phyloP scores from a whole-genome alignment of 2,888 invertebrate genomes.

The Dryococelus australis region DNA sequence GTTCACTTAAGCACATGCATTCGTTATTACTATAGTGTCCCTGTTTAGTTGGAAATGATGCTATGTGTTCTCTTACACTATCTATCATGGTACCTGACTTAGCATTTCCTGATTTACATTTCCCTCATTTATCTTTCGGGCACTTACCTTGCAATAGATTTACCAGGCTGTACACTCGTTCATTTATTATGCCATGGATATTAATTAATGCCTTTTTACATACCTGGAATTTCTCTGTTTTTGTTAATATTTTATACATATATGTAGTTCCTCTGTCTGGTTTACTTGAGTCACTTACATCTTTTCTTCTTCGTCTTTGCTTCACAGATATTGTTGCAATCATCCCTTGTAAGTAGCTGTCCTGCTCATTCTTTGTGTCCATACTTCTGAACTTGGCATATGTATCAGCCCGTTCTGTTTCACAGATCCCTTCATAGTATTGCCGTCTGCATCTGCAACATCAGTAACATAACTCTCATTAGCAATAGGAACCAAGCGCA shows the following conservation, averaged over 20 bases:
- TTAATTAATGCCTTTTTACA: background rate
- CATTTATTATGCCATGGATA: too few species aligned
- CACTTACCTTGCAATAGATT: too few species aligned
- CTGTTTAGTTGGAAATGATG: background rate
- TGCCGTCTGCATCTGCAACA: background rate
- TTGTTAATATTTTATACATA: background rate
- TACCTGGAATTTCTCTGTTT: background rate
- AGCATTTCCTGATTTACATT: too few species aligned
- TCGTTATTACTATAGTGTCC: background rate
- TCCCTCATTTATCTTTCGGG: too few species aligned
- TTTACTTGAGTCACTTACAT: background rate
- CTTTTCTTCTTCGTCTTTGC: background rate
- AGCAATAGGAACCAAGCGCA: background rate
- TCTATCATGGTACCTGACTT: slow-evolving; percentile 1
- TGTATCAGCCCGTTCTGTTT: background rate
- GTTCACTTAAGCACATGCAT: too few species aligned
- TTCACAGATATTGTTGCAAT: slow-evolving; percentile 8
- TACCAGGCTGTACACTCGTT: too few species aligned
- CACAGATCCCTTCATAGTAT: background rate
- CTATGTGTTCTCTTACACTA: background rate
- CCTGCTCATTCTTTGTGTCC: background rate
- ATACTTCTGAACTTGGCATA: background rate
- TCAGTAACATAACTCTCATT: background rate
- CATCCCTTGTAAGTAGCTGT: background rate
- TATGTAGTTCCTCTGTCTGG: background rate